phyloP scores from a whole-genome alignment of 2,113 vertebrate species.

The Silurus glanis region DNA sequence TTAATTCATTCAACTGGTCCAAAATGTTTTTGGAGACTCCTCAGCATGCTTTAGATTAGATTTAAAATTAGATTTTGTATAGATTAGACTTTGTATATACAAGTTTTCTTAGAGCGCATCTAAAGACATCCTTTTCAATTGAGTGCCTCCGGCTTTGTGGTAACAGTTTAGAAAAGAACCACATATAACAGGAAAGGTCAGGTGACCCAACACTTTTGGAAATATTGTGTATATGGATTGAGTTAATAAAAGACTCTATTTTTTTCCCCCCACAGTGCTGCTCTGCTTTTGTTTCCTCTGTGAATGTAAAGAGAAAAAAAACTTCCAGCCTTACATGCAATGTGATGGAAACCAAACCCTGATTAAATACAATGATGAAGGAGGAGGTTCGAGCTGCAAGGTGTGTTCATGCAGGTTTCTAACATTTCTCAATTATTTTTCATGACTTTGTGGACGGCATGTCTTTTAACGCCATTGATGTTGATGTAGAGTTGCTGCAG shows the following conservation, averaged over 20 bases:
- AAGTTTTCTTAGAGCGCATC: no score
- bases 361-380: conserved; percentile 72
- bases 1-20: background rate
- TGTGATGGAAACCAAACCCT: conserved; percentile 67
- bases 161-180: no score
- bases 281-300: conserved; percentile 49
- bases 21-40: background rate
- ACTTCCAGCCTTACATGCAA: background rate
- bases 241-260: background rate
- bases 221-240: no score
- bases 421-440: background rate
- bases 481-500: background rate
- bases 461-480: background rate
- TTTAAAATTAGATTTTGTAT: background rate
- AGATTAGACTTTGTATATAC: no score
- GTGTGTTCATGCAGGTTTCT: conserved; percentile 47
- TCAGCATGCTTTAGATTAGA: background rate
- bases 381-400: conserved; percentile 58
- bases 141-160: no score
- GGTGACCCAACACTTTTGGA: no score
- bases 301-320: background rate
- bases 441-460: background rate
- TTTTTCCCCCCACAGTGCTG: conserved; percentile 60
- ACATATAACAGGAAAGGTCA: no score
- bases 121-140: no score